Conservation (phyloP, 2,113 vertebrate species). For the Dipodomys spectabilis region DNA sequence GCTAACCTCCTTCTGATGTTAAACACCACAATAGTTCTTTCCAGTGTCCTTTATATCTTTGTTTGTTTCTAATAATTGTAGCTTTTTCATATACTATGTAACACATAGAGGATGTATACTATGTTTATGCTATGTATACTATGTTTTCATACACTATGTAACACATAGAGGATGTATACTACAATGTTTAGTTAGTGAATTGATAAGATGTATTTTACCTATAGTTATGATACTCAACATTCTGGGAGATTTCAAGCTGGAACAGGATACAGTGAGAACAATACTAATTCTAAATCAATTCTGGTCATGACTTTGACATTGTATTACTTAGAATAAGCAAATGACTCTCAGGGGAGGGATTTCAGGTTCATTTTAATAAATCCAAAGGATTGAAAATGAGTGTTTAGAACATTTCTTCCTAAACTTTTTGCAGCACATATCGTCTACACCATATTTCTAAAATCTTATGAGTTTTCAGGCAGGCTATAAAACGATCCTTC, state of each 20-base stretch:
- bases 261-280: background rate
- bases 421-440: background rate
- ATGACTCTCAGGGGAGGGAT: background rate
- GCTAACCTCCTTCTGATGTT: too few relatives aligned
- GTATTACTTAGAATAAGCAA: background rate
- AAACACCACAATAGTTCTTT: background rate
- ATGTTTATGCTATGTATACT: background rate
- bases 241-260: background rate
- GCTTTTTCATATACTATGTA: background rate
- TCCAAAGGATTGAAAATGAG: background rate
- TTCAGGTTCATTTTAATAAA: conserved; percentile 32
- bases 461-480: conserved; percentile 40
- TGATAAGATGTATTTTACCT: background rate
- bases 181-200: background rate
- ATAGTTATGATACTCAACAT: background rate
- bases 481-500: conserved; percentile 35
- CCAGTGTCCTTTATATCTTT: too few relatives aligned
- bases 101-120: background rate
- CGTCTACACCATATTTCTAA: background rate
- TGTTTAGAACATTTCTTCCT: background rate
- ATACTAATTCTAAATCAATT: background rate
- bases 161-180: background rate
- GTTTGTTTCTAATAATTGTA: background rate
- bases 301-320: background rate
- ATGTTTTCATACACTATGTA: too few relatives aligned